These are phyloP conservation scores for Pedionomus torquatus DNA, from an alignment of 2,113 vertebrate species.

Conservation along the genomic window DNA sequence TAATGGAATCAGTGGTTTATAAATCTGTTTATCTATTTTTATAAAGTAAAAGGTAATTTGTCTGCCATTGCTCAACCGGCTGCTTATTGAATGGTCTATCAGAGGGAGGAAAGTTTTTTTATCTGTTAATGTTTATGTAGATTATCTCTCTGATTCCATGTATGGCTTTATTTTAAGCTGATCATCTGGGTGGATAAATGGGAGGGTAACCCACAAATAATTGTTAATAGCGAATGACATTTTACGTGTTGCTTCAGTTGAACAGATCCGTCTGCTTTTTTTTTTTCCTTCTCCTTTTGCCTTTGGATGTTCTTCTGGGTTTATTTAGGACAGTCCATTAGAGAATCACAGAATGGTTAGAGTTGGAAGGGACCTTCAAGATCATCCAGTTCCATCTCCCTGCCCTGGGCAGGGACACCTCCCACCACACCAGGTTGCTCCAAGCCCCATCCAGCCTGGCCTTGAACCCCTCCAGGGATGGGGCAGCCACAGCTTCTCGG, in stretches of 20 bases:
- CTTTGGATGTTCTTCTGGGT: not conserved
- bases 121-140: rapidly evolving
- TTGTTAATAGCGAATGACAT: not conserved
- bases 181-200: not conserved
- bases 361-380: too few relatives aligned
- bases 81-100: not conserved
- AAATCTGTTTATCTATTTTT: not conserved
- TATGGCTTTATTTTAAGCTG: not conserved
- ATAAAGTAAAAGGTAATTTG: not conserved
- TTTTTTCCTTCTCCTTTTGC: not conserved
- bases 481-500: too few relatives aligned
- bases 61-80: not conserved
- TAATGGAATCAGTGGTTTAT: not conserved
- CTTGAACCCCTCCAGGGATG: too few relatives aligned
- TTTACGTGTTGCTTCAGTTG: not conserved
- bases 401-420: too few relatives aligned
- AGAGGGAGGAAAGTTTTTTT: not conserved
- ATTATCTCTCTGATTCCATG: not conserved
- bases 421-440: too few relatives aligned
- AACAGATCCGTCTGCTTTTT: not conserved
- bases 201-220: not conserved
- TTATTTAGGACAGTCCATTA: rapidly evolving
- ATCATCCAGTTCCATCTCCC: too few relatives aligned
- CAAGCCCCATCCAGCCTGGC: too few relatives aligned
- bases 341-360: too few relatives aligned